Evolutionary conservation across 2,797 vertebrate genomes (phyloP).

Genomic region (Knipowitschia caucasica): DNA sequence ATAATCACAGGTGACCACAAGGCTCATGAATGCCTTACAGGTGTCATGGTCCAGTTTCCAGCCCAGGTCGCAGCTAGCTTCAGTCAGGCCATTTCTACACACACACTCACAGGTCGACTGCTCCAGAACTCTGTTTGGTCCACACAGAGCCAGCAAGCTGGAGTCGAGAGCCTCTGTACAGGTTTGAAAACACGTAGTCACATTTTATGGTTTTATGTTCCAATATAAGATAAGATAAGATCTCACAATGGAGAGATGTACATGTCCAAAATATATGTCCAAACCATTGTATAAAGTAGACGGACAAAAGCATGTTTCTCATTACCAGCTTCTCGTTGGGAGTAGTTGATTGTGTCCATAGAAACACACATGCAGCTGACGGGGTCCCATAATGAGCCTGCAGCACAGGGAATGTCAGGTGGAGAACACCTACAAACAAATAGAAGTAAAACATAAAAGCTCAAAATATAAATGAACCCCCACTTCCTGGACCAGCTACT

Average conservation of each 20-base stretch:
- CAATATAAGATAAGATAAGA: too few relatives aligned
- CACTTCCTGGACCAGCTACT: constrained; percentile 27
- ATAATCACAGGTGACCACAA: not conserved
- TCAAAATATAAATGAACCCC: not conserved
- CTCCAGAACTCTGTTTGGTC: constrained; percentile 70
- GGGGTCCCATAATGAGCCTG: constrained; percentile 66
- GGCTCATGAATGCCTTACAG: constrained; percentile 49
- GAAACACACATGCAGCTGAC: constrained; percentile 64
- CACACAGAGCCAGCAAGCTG: constrained; percentile 70
- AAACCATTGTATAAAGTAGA: too few relatives aligned
- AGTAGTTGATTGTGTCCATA: constrained; percentile 53
- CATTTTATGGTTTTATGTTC: not conserved
- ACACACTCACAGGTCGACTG: constrained; percentile 70
- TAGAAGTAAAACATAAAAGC: constrained; percentile 9
- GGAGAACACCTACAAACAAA: constrained; percentile 62
- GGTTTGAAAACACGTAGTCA: constrained; percentile 4
- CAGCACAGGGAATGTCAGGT: constrained; percentile 59
- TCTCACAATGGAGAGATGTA: too few relatives aligned
- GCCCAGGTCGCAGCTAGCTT: constrained; percentile 71
- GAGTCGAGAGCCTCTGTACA: constrained; percentile 59
- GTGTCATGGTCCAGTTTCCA: constrained; percentile 72
- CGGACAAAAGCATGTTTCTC: not conserved
- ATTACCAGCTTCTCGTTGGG: constrained; percentile 60
- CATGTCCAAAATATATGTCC: too few relatives aligned
- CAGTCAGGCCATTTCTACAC: constrained; percentile 73